A percentile compares a stretch with the other conserved stretches of the same genome.
These are phyloP conservation scores for Bos indicus DNA, from an alignment of 2,113 vertebrate species.

Conservation along the genomic window DNA sequence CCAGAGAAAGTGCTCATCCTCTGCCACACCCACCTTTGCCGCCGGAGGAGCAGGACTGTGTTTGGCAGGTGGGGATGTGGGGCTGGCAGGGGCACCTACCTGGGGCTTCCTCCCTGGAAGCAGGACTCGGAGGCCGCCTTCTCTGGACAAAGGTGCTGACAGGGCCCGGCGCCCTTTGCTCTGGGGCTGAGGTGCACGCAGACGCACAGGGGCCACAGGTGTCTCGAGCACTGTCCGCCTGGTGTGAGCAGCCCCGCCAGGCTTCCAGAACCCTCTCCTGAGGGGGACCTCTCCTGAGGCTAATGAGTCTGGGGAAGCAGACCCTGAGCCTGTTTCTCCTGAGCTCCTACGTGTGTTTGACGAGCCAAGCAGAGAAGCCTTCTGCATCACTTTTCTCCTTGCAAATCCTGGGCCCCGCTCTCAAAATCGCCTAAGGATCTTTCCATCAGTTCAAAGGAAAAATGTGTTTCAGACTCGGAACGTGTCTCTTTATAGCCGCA, in stretches of 20 bases:
- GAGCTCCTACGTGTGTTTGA: neutral
- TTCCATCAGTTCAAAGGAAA: constrained; percentile 70
- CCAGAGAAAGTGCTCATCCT: neutral
- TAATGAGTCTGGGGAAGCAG: neutral
- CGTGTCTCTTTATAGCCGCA: neutral
- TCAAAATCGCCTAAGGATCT: constrained; percentile 64
- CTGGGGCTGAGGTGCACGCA: constrained; percentile 30
- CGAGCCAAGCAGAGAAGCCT: constrained; percentile 45
- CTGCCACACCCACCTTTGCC: neutral
- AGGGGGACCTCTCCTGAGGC: constrained; percentile 32
- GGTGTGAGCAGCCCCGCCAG: neutral
- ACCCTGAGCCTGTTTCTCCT: constrained; percentile 29
- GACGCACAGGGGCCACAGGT: neutral
- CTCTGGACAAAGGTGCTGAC: constrained; percentile 36
- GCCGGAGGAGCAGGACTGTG: neutral
- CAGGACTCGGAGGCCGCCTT: neutral
- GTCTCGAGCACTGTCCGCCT: accelerated
- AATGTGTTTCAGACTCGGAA: constrained; percentile 40
- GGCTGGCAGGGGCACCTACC: constrained; percentile 40
- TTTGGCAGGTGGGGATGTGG: neutral
- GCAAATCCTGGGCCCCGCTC: neutral
- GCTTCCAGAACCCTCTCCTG: constrained; percentile 54
- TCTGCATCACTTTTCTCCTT: constrained; percentile 55
- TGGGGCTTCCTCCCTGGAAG: neutral
- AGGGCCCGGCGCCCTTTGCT: constrained; percentile 29